These are phyloP conservation scores for Tetranychus cinnabarinus DNA, from an alignment of 1,140 invertebrate species.

Conservation along the genomic window DNA sequence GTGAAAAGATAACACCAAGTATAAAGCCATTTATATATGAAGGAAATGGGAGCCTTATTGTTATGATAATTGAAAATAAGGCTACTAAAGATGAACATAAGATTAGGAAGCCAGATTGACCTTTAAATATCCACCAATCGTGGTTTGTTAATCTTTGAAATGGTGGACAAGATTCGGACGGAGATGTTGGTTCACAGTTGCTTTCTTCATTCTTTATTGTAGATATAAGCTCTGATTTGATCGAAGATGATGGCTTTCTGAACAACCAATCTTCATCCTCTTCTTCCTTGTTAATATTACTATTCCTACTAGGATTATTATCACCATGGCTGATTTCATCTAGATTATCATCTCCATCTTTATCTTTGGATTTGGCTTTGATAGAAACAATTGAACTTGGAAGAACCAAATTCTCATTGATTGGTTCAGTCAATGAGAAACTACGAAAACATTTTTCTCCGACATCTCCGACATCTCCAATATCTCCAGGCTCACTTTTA, in stretches of 20 bases:
- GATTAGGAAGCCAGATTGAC: not conserved
- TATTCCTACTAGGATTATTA: not conserved
- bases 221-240: too few relatives aligned
- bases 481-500: too few relatives aligned
- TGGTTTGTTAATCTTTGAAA: not conserved
- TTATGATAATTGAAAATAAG: slow-evolving; percentile 1
- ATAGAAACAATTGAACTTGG: too few relatives aligned
- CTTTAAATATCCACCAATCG: not conserved
- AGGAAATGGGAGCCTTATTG: slow-evolving; percentile 1
- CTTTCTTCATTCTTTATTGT: not conserved
- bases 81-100: not conserved
- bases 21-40: slow-evolving; percentile 9
- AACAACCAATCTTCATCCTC: not conserved
- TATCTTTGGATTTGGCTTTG: not conserved
- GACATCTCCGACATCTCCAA: too few relatives aligned
- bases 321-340: not conserved
- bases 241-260: too few relatives aligned
- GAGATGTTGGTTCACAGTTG: not conserved
- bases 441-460: too few relatives aligned
- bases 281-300: not conserved
- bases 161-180: not conserved
- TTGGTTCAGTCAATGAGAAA: too few relatives aligned
- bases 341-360: not conserved
- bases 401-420: too few relatives aligned
- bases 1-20: slow-evolving; percentile 1